These are phyloP conservation scores for Dendrolimus houi DNA, from an alignment of 2,888 invertebrate genomes.

Conservation along the genomic window DNA sequence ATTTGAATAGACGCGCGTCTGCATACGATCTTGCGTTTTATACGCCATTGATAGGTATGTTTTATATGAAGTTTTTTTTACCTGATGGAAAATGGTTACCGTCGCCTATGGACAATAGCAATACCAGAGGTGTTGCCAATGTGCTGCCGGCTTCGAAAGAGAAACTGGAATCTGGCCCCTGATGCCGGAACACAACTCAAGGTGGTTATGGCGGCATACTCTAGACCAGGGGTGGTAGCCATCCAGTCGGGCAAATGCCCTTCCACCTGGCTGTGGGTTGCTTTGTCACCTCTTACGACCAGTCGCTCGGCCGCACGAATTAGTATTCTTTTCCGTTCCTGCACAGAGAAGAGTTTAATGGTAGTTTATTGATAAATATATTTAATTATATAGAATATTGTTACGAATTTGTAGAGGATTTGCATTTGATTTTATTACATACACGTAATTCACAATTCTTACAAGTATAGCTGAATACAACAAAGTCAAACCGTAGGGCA, in stretches of 20 bases:
- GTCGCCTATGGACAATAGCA: not conserved
- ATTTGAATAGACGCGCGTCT: conserved; percentile 37
- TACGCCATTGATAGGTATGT: conserved; percentile 58
- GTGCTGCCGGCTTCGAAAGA: not conserved
- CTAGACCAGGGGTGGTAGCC: not conserved
- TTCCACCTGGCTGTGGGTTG: not conserved
- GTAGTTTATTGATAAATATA: too few species aligned
- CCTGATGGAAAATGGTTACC: not conserved
- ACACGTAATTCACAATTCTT: too few species aligned
- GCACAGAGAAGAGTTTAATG: not conserved
- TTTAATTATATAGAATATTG: too few species aligned
- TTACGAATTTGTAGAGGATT: too few species aligned
- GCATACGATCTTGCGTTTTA: conserved; percentile 56
- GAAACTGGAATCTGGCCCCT: not conserved
- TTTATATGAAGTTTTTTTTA: not conserved
- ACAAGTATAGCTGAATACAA: too few species aligned
- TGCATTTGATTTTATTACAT: too few species aligned
- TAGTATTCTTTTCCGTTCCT: too few species aligned
- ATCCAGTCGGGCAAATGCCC: not conserved
- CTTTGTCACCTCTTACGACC: not conserved
- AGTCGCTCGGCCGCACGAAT: not conserved
- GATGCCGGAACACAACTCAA: not conserved
- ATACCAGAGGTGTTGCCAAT: not conserved
- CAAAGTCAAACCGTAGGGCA: too few species aligned
- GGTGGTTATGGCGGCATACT: not conserved